phyloP scores from a whole-genome alignment of 2,113 vertebrate genomes.

The Zosterops hypoxanthus region DNA sequence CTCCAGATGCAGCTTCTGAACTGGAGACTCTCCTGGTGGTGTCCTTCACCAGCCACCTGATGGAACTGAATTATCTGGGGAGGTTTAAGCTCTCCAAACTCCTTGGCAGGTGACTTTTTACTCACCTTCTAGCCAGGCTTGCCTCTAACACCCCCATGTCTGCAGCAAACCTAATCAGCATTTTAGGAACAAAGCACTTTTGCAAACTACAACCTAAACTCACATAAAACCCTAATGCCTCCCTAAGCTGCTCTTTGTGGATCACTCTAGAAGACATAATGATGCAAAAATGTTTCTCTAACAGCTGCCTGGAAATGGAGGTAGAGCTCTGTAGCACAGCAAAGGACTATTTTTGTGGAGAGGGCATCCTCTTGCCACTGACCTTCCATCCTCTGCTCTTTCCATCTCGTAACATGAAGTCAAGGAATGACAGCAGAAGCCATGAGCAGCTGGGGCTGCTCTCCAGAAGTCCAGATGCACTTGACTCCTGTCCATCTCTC shows the following conservation, averaged over 20 bases:
- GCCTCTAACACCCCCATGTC: background rate
- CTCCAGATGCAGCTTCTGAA: background rate
- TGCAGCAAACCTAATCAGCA: background rate
- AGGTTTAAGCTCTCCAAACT: background rate
- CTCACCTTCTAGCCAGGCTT: background rate
- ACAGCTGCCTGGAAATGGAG: slow-evolving; percentile 23
- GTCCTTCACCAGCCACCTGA: background rate
- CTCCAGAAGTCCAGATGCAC: slow-evolving; percentile 1
- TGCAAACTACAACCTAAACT: slow-evolving; percentile 29
- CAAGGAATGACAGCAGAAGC: background rate
- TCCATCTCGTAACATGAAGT: background rate
- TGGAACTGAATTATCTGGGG: background rate
- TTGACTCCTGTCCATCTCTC: slow-evolving; percentile 42
- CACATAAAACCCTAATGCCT: slow-evolving; percentile 36
- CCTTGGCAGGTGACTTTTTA: background rate
- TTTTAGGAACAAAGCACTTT: background rate
- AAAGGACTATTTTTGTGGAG: background rate
- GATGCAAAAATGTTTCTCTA: slow-evolving; percentile 5
- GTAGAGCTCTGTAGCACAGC: background rate
- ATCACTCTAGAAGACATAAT: background rate
- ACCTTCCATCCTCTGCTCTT: background rate
- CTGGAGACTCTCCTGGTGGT: background rate
- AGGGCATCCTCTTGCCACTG: background rate
- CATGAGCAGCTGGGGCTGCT: background rate
- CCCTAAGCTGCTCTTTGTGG: background rate